Evolutionary conservation across 1,140 invertebrate genomes (phyloP).

Genomic region (Diorhabda elongata): DNA sequence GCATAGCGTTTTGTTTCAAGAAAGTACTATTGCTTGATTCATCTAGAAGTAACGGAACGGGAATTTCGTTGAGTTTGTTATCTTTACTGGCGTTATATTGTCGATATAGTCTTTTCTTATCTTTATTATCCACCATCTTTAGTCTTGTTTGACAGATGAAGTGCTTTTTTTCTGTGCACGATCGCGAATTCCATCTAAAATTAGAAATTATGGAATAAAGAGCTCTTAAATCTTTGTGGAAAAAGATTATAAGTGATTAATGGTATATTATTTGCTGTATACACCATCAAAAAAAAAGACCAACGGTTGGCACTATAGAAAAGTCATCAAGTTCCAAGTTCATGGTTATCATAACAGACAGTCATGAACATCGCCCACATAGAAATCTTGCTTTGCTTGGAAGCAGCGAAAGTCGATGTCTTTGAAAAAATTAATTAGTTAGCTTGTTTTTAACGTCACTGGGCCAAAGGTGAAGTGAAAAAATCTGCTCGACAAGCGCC

Average conservation of each 20-base stretch:
- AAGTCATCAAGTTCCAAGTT: no score
- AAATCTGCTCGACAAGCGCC: no score
- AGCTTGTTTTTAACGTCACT: no score
- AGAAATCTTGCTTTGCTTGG: no score
- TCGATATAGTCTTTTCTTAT: slow-evolving; percentile 25
- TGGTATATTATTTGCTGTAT: not conserved
- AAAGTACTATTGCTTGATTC: slow-evolving; percentile 10
- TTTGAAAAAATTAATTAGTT: no score
- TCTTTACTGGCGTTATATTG: slow-evolving; percentile 25
- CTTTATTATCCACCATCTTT: slow-evolving; percentile 21
- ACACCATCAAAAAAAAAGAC: not conserved
- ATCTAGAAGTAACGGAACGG: slow-evolving; percentile 21
- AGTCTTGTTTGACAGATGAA: slow-evolving; percentile 32
- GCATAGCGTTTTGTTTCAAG: slow-evolving; percentile 9
- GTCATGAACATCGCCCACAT: no score
- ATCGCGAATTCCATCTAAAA: slow-evolving; percentile 31
- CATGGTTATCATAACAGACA: no score
- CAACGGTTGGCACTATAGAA: not conserved
- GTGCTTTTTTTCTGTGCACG: slow-evolving; percentile 27
- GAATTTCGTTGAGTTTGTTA: slow-evolving; percentile 29
- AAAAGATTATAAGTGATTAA: no score
- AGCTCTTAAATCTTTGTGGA: no score
- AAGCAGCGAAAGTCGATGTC: no score
- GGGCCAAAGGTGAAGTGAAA: no score
- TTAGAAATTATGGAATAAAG: not conserved